A percentile compares a stretch with the other conserved stretches of the same genome.
Conservation (phyloP, 2,888 invertebrate species). For the Dryobota labecula region DNA sequence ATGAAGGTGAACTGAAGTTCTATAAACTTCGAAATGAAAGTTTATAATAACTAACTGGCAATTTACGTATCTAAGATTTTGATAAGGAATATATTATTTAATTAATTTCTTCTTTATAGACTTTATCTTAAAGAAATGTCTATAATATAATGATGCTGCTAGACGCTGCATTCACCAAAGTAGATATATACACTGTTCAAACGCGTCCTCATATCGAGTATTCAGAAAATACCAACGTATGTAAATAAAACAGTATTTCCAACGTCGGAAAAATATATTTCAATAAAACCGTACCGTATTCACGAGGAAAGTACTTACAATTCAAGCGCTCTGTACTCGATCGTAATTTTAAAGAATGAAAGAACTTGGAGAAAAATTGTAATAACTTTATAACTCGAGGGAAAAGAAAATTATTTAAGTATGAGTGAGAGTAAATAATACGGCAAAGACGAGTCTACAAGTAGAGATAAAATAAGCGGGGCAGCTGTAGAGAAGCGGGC, state of each 20-base stretch:
- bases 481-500: constrained; percentile 71
- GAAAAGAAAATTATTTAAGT: constrained; percentile 80
- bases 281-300: constrained; percentile 69
- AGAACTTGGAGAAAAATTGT: constrained; percentile 76
- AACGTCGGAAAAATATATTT: constrained; percentile 71
- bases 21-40: neutral
- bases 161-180: constrained; percentile 17
- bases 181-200: constrained; percentile 46
- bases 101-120: neutral
- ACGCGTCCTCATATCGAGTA: constrained; percentile 61
- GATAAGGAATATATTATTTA: neutral
- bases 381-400: constrained; percentile 80
- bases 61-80: neutral
- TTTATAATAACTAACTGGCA: constrained; percentile 1
- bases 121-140: neutral
- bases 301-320: constrained; percentile 57
- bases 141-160: constrained; percentile 14
- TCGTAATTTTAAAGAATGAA: constrained; percentile 70
- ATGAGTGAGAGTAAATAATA: constrained; percentile 78
- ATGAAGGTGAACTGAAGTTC: neutral
- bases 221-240: constrained; percentile 70
- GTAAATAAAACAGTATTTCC: constrained; percentile 73
- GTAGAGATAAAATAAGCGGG: constrained; percentile 79
- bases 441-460: constrained; percentile 67
- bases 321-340: constrained; percentile 58